A percentile compares a stretch with the other conserved stretches of the same genome.
These are phyloP conservation scores for Microtus obscurus DNA, from an alignment of 2,797 vertebrate species.

Conservation along the genomic window DNA sequence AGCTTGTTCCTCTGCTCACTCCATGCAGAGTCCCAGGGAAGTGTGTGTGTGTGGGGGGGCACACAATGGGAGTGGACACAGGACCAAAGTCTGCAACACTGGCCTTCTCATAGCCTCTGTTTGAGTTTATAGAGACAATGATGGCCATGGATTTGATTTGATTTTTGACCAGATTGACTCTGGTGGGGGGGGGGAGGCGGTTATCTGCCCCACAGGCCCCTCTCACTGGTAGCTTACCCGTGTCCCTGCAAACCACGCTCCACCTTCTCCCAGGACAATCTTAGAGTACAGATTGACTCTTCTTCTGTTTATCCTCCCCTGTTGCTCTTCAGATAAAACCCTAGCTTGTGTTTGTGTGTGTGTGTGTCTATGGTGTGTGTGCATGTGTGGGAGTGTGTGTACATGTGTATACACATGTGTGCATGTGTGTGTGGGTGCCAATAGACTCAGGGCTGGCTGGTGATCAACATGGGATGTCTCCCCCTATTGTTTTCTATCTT, in stretches of 20 bases:
- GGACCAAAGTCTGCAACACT: background rate
- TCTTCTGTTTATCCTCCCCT: background rate
- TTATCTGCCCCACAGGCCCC: background rate
- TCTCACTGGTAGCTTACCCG: background rate
- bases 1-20: background rate
- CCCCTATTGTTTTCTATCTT: background rate
- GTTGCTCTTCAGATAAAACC: background rate
- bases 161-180: background rate
- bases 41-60: background rate
- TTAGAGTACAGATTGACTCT: background rate
- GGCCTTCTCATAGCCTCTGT: background rate
- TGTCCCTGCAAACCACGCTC: accelerated
- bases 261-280: background rate
- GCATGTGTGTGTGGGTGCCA: too few species aligned
- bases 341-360: background rate
- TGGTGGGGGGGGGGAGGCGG: too few species aligned
- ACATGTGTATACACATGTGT: background rate
- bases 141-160: background rate
- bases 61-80: background rate
- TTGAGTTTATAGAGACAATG: background rate
- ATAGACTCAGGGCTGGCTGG: background rate
- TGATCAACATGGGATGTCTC: background rate
- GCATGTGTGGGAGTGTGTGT: background rate
- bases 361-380: background rate
- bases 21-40: background rate